Evolutionary conservation across 1,140 invertebrate genomes (phyloP).

Genomic region (Drosophila pruinosa): DNA sequence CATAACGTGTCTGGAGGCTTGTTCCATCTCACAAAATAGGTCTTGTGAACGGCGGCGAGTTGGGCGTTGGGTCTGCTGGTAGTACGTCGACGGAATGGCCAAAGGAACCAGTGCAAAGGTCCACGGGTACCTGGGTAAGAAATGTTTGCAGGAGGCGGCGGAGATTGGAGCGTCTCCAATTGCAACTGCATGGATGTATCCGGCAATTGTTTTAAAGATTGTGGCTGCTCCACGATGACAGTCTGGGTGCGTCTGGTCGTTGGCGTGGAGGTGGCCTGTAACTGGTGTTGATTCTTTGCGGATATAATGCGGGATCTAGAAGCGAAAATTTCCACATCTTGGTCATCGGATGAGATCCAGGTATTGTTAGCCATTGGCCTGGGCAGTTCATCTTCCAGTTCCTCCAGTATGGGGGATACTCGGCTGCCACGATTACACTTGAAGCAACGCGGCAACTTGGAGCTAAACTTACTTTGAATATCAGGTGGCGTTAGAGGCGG

Average conservation of each 20-base stretch:
- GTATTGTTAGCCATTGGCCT: not conserved
- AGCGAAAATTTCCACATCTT: slow-evolving; percentile 32
- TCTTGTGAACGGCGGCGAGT: slow-evolving; percentile 70
- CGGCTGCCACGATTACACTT: slow-evolving; percentile 63
- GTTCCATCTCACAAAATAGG: slow-evolving; percentile 72
- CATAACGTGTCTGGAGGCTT: slow-evolving; percentile 69
- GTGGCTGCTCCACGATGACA: slow-evolving; percentile 57
- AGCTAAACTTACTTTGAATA: slow-evolving; percentile 1
- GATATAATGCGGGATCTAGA: slow-evolving; percentile 33
- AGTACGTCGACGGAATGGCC: slow-evolving; percentile 60
- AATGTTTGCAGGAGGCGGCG: not conserved
- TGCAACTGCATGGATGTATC: slow-evolving; percentile 25
- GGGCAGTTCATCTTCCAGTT: slow-evolving; percentile 24
- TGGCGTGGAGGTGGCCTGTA: slow-evolving; percentile 3
- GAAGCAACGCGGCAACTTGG: slow-evolving; percentile 58
- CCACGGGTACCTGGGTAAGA: slow-evolving; percentile 21
- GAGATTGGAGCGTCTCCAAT: slow-evolving; percentile 46
- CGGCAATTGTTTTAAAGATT: not conserved
- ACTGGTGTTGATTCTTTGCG: not conserved
- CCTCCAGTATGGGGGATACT: slow-evolving; percentile 58
- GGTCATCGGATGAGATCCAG: slow-evolving; percentile 8
- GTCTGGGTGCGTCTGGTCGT: not conserved
- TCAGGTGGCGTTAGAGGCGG: not conserved
- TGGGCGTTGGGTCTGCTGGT: slow-evolving; percentile 5
- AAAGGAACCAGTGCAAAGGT: slow-evolving; percentile 61